These are phyloP conservation scores for Nemotelus nigrinus DNA, from an alignment of 2,888 invertebrate species.

Conservation along the genomic window DNA sequence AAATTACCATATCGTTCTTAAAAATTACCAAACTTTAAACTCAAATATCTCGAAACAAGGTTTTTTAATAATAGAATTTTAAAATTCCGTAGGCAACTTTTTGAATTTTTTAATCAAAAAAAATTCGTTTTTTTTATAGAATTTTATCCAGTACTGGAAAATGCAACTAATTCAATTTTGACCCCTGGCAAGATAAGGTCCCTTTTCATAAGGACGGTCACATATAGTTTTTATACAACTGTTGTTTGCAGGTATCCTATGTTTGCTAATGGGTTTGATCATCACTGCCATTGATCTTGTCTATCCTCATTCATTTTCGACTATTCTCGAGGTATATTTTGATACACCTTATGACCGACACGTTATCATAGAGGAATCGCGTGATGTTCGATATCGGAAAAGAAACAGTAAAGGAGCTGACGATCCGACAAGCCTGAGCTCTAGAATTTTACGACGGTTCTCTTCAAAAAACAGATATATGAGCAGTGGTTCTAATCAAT, in stretches of 20 bases:
- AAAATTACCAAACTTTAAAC: too few relatives aligned
- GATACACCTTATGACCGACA: conserved; percentile 94
- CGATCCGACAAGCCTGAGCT: conserved; percentile 71
- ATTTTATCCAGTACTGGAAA: too few relatives aligned
- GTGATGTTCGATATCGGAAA: conserved; percentile 73
- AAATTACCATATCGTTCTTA: too few relatives aligned
- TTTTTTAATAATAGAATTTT: too few relatives aligned
- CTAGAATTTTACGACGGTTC: conserved; percentile 77
- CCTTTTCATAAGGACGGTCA: too few relatives aligned
- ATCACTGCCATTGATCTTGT: conserved; percentile 86
- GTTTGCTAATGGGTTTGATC: conserved; percentile 80
- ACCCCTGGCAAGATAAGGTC: too few relatives aligned
- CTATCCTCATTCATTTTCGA: conserved; percentile 91
- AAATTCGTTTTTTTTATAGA: conserved; percentile 45
- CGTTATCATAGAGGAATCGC: conserved; percentile 89
- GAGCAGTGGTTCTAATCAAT: conserved; percentile 63
- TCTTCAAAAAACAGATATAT: conserved; percentile 76
- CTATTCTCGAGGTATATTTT: conserved; percentile 87
- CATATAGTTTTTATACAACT: too few relatives aligned
- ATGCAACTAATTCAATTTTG: too few relatives aligned
- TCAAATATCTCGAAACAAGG: too few relatives aligned
- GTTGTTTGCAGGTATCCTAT: conserved; percentile 67
- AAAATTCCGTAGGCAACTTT: too few relatives aligned
- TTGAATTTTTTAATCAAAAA: too few relatives aligned
- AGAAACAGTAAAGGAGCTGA: conserved; percentile 70